These are phyloP conservation scores for Henricia sp. DNA, from an alignment of 53 echinoderm and acorn worm genomes.

Conservation along the genomic window DNA sequence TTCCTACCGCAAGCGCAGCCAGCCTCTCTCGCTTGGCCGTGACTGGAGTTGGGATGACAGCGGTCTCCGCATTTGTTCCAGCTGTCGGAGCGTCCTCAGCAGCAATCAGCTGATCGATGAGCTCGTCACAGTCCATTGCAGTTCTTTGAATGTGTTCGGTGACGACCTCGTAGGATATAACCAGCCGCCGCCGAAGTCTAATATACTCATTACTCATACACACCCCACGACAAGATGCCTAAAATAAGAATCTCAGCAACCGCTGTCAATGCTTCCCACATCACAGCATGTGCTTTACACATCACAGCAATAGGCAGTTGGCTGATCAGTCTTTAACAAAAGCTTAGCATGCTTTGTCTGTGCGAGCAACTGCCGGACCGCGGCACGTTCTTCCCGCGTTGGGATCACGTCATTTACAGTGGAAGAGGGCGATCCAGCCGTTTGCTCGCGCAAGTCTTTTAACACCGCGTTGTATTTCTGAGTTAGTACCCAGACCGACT, in stretches of 20 bases:
- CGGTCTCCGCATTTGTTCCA: no score
- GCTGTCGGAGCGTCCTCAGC: no score
- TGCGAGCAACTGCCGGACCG: constrained; percentile 3
- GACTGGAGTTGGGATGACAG: no score
- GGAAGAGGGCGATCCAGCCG: constrained; percentile 26
- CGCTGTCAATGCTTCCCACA: no score
- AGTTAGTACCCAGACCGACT: constrained; percentile 31
- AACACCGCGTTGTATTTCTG: constrained; percentile 51
- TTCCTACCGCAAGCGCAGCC: no score
- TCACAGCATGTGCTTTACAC: not conserved
- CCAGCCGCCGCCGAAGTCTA: constrained; percentile 24
- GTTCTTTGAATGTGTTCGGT: no score
- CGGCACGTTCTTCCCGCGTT: not conserved
- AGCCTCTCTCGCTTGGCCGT: no score
- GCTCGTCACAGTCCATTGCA: not conserved
- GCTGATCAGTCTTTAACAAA: constrained; percentile 41
- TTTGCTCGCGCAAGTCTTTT: constrained; percentile 33
- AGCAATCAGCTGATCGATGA: constrained; percentile 28
- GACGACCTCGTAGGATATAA: no score
- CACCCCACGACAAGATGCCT: no score
- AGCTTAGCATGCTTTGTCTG: constrained; percentile 39
- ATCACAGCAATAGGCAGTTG: constrained; percentile 2
- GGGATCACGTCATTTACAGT: constrained; percentile 56
- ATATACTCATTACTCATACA: no score
- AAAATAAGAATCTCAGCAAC: constrained; percentile 16